Evolutionary conservation across 2,113 vertebrate species (phyloP).

Genomic region (Apus apus): DNA sequence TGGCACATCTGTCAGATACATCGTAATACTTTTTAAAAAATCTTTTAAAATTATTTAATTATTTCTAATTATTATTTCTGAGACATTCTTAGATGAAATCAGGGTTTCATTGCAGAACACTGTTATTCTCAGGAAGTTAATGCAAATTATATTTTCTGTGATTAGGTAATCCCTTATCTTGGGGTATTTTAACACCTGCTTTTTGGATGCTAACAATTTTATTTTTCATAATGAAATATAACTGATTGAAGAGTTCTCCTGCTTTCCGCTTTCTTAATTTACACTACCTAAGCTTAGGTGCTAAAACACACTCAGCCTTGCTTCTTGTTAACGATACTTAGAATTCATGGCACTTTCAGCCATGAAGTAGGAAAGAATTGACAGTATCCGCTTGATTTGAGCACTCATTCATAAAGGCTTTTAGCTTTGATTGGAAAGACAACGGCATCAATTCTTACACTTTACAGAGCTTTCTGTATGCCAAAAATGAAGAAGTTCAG

Average conservation of each 20-base stretch:
- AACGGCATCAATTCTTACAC: background rate
- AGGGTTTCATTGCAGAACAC: background rate
- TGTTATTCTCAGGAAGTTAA: background rate
- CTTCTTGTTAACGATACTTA: background rate
- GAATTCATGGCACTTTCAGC: constrained; percentile 33
- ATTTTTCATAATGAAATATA: background rate
- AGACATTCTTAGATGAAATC: background rate
- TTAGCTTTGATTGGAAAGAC: constrained; percentile 1
- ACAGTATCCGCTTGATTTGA: constrained; percentile 3
- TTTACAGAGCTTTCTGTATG: background rate
- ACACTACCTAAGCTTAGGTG: background rate
- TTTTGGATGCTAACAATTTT: background rate
- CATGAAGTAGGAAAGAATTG: background rate
- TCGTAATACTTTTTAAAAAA: background rate
- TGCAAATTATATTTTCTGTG: background rate
- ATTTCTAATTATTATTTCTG: too few species aligned
- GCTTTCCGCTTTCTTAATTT: constrained; percentile 11
- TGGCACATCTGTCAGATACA: background rate
- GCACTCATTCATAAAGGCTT: constrained; percentile 7
- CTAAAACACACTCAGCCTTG: background rate
- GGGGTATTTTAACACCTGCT: background rate
- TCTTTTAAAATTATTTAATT: background rate
- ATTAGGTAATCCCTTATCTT: background rate
- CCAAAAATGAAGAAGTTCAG: background rate
- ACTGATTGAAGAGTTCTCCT: background rate